Percentiles rank a stretch among this genome's conserved stretches.
These are phyloP conservation scores for Pyrocoelia pectoralis DNA, from an alignment of 2,888 invertebrate species.

Conservation along the genomic window DNA sequence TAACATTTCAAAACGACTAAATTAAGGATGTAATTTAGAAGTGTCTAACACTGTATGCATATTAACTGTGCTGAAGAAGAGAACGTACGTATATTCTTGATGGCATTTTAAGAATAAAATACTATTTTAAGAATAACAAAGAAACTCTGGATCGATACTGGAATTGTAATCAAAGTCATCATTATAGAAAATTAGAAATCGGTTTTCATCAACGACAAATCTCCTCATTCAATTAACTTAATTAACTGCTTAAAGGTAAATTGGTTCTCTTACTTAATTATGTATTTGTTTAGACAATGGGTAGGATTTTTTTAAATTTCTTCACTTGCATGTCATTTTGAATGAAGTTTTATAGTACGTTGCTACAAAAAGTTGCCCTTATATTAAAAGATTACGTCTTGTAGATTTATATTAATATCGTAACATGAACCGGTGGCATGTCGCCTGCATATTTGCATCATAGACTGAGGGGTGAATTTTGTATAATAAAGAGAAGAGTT, in stretches of 20 bases:
- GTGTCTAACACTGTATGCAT: constrained; percentile 28
- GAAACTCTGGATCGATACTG: neutral
- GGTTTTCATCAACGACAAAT: neutral
- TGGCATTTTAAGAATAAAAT: neutral
- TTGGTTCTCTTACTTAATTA: neutral
- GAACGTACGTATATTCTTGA: constrained; percentile 16
- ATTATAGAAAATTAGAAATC: neutral
- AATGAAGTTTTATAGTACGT: too few species aligned
- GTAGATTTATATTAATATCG: neutral
- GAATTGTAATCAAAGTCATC: neutral
- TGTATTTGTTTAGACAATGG: too few species aligned
- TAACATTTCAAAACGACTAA: constrained; percentile 29
- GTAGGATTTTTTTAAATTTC: too few species aligned
- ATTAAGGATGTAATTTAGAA: constrained; percentile 31
- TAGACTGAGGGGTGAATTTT: neutral
- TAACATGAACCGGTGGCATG: neutral
- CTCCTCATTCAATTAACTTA: neutral
- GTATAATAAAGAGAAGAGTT: neutral
- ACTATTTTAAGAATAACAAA: neutral
- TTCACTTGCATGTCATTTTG: too few species aligned
- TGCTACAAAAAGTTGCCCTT: neutral
- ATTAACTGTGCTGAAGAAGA: constrained; percentile 15
- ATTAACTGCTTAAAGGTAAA: neutral
- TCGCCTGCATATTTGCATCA: neutral
- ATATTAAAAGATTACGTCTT: neutral